Conservation (phyloP, 2,113 vertebrate species). For the Atlantisia rogersi region DNA sequence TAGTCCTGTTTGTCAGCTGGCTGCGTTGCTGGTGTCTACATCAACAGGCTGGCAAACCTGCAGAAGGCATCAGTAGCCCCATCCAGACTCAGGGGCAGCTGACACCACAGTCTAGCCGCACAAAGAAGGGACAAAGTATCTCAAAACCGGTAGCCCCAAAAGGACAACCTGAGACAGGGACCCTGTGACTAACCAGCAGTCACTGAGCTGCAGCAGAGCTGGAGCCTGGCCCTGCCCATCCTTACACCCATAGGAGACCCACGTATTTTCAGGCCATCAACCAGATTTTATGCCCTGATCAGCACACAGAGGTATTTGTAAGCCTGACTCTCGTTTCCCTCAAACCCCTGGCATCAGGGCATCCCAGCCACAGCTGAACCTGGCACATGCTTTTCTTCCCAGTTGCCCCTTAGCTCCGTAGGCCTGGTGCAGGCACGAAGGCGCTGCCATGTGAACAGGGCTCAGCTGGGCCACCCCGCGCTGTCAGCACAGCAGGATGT, state of each 20-base stretch:
- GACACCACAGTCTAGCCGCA: not conserved
- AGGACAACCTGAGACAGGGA: not conserved
- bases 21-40: rapidly evolving
- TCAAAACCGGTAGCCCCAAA: not conserved
- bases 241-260: not conserved
- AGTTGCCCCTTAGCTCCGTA: not conserved
- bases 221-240: not conserved
- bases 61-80: not conserved
- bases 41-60: not conserved
- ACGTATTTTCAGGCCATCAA: not conserved
- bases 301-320: not conserved
- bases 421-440: not conserved
- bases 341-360: not conserved
- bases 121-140: not conserved
- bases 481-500: not conserved
- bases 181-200: not conserved
- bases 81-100: not conserved
- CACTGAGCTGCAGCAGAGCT: not conserved
- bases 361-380: not conserved
- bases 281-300: not conserved
- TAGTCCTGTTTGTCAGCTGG: not conserved
- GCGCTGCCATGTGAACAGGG: rapidly evolving
- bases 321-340: not conserved
- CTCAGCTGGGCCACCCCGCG: not conserved
- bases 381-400: not conserved